phyloP scores from a whole-genome alignment of 2,113 vertebrate genomes.

The Oryzias woworae region DNA sequence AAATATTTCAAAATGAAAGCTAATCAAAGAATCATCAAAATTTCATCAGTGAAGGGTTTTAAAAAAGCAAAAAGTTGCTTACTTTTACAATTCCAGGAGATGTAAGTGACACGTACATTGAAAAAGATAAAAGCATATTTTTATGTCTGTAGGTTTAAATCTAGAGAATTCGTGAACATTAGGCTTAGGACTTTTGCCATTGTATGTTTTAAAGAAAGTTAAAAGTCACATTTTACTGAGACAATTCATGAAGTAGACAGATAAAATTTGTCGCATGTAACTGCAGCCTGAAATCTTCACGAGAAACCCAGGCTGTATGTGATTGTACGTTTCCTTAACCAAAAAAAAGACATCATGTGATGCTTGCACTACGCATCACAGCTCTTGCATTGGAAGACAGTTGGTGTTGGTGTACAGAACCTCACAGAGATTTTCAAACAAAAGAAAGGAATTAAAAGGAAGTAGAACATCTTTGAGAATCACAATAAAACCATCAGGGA shows the following conservation, averaged over 20 bases:
- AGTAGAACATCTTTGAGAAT: neutral
- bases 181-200: neutral
- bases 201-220: neutral
- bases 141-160: too few relatives aligned
- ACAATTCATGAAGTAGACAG: neutral
- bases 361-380: conserved; percentile 36
- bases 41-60: neutral
- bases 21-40: neutral
- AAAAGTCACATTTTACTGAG: neutral
- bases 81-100: neutral
- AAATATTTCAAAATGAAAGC: conserved; percentile 13
- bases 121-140: neutral
- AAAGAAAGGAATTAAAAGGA: conserved; percentile 26
- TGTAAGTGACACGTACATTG: neutral
- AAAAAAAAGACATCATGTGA: conserved; percentile 38
- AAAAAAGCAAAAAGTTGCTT: neutral
- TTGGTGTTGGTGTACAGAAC: conserved; percentile 18
- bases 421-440: conserved; percentile 30
- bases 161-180: neutral
- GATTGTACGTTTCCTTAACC: conserved; percentile 20
- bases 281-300: conserved; percentile 28
- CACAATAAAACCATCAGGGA: conserved; percentile 53
- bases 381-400: conserved; percentile 26
- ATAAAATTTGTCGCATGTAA: neutral
- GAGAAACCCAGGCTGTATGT: conserved; percentile 34